Evolutionary conservation across 2,888 invertebrate genomes (phyloP).

Genomic region (Drosophila meridiana): DNA sequence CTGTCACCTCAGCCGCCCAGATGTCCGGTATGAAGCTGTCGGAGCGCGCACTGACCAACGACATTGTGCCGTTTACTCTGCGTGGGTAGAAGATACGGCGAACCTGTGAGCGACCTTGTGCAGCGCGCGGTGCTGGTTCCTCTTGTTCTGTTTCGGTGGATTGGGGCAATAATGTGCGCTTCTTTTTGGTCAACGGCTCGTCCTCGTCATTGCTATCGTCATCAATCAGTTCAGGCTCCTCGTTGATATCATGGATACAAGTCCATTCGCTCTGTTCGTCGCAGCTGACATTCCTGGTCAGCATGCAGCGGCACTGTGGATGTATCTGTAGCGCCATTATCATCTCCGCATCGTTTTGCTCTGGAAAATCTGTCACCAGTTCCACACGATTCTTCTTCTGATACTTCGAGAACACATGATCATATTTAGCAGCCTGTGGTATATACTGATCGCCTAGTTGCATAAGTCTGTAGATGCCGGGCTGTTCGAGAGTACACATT

Average conservation of each 20-base stretch:
- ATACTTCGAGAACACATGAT: conserved; percentile 91
- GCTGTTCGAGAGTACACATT: conserved; percentile 86
- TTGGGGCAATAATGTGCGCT: conserved; percentile 27
- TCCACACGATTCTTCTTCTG: conserved; percentile 94
- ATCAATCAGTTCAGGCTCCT: conserved; percentile 85
- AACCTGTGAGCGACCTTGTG: conserved; percentile 2
- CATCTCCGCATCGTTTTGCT: conserved; percentile 94
- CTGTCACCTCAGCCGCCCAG: conserved; percentile 85
- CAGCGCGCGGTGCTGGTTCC: not conserved
- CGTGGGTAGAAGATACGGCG: conserved; percentile 14
- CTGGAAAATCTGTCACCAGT: conserved; percentile 95
- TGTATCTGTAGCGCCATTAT: conserved; percentile 91
- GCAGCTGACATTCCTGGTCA: conserved; percentile 94
- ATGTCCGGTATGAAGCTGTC: conserved; percentile 84
- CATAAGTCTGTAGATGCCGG: conserved; percentile 95
- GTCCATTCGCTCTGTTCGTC: conserved; percentile 97
- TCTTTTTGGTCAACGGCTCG: conserved; percentile 54
- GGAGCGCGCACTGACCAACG: conserved; percentile 30
- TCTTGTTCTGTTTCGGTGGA: conserved; percentile 5
- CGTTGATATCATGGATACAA: conserved; percentile 96
- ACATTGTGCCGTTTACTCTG: conserved; percentile 3
- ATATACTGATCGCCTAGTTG: conserved; percentile 93
- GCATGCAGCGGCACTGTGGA: conserved; percentile 90
- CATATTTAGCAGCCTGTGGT: conserved; percentile 92
- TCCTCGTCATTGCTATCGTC: conserved; percentile 67